Base-by-base conservation (phyloP, 2,888 invertebrate genomes). In the Epinotia bilunana region DNA sequence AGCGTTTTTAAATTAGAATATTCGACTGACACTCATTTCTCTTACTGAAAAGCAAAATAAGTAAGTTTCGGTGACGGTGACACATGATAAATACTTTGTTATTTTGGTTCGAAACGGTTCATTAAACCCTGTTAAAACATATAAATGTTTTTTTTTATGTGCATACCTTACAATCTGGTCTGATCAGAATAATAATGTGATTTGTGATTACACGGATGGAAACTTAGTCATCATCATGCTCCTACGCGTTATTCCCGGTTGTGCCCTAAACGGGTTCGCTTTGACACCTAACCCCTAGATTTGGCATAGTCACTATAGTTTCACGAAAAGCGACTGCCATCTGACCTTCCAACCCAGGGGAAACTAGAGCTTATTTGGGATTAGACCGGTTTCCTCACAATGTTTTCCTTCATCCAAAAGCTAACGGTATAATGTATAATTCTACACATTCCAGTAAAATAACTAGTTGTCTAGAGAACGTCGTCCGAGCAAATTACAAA, bases 1-100 rank as follows among this genome's bases (percentile, higher is more conserved):
- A 87, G 83, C 83, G 81, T 84, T 88, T 88, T 88, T 87, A 90
- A 91, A 90, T 91, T 87, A 91, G 88, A 90, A 89, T 90, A 88
- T 87, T 86, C 85, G 83, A 83, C 82, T 84, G 87, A 85, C 86
- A 83, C 85, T 80, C 84, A 85, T 86, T 88, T 85, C 85, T 86
- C 87, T 88, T 87, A 64, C 79, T 76, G 79, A 75, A 72, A 80
- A 73, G 81, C 82, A 81, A 79, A 82, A 85, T 82, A 85, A 82
- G 81, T 83, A 78, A 80, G 82, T 83, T 80, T 79, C 83, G 82
- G 81, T 78, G 85, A 86, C 83, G 82, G 81, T 78, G 85, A 86
- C 83, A 85, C 85, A 86, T 84, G 82, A 81, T 80, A 78, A 81
- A 78, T 79, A 79, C 74, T 79, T 81, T 78, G 80, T 81, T 82